Conservation (phyloP, 2,113 vertebrate species). For the Pomatostomus ruficeps region DNA sequence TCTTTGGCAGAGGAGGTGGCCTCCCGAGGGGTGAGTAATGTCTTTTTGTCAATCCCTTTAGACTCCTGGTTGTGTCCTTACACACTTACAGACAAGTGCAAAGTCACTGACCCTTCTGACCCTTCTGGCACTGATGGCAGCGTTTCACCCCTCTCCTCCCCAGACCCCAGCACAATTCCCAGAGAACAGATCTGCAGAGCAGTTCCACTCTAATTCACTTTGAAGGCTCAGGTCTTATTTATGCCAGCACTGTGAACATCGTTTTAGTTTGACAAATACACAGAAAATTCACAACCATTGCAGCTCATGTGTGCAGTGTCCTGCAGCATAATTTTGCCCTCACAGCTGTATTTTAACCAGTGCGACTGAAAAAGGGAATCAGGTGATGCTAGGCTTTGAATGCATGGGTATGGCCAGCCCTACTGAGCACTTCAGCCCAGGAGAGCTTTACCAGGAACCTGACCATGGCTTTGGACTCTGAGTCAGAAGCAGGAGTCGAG, state of each 20-base stretch:
- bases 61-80: background rate
- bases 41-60: conserved; percentile 27
- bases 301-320: background rate
- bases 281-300: background rate
- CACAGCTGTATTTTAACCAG: background rate
- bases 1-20: background rate
- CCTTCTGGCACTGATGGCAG: background rate
- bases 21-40: background rate
- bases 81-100: background rate
- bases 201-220: background rate
- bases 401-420: background rate
- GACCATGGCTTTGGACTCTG: background rate
- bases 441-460: background rate
- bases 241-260: background rate
- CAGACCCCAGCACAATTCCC: background rate
- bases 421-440: background rate
- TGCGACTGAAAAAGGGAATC: background rate
- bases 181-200: background rate
- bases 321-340: background rate
- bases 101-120: background rate
- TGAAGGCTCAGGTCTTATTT: background rate
- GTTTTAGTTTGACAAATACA: background rate
- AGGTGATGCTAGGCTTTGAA: background rate
- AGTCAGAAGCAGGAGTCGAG: background rate
- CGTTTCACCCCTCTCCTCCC: background rate